A percentile compares a stretch with the other conserved stretches of the same genome.
Evolutionary conservation across 2,888 invertebrate species (phyloP).

Genomic region (Tipula lateralis): DNA sequence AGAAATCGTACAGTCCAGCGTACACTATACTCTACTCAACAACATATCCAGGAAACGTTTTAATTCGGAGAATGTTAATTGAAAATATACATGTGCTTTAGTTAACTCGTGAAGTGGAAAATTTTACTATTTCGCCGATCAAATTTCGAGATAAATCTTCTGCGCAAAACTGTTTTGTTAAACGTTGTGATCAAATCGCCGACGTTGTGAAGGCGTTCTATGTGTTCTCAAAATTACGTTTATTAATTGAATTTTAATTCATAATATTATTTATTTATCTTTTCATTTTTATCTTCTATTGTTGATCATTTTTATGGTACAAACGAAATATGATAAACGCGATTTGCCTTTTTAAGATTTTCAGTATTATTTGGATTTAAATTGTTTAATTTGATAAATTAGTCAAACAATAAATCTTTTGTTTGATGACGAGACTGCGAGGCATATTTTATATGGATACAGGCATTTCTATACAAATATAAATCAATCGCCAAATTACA

Average conservation of each 20-base stretch:
- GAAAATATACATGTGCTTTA: background rate
- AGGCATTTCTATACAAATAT: background rate
- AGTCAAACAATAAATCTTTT: background rate
- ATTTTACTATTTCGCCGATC: background rate
- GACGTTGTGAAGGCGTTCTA: background rate
- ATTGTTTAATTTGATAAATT: background rate
- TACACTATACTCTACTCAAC: no score
- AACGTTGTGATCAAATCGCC: background rate
- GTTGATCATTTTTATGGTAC: background rate
- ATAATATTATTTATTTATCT: background rate
- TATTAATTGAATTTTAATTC: background rate
- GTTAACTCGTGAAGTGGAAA: background rate
- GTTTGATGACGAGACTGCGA: background rate
- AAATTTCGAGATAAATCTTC: background rate
- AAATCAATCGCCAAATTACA: background rate
- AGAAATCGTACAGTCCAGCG: background rate
- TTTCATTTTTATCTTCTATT: background rate
- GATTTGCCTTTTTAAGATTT: background rate
- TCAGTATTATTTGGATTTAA: background rate
- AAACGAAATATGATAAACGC: background rate
- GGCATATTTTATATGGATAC: constrained; percentile 4
- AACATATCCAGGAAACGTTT: background rate
- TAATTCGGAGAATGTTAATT: constrained; percentile 11
- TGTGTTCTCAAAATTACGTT: background rate
- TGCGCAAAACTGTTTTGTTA: background rate